Evolutionary conservation across 2,797 vertebrate genomes (phyloP), one percentile per base, ranked within the genome.

Genomic region (Molossus alvarezi): DNA sequence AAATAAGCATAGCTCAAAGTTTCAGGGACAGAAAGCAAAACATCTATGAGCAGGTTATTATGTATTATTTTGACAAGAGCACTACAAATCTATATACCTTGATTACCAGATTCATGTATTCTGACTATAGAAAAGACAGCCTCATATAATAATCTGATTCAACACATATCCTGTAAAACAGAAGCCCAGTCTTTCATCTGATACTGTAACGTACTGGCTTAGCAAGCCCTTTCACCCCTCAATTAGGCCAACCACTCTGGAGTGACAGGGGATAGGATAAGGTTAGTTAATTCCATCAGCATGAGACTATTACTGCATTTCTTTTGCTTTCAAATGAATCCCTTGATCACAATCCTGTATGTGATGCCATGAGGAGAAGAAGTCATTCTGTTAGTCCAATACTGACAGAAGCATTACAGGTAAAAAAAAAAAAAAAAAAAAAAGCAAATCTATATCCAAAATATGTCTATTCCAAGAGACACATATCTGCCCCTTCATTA

Each of bases 401-500:
- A 55, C 29, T 76, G 62, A 14, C 4, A 80, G 48, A 90, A 92
- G 37, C 18, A 48, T 87, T 79, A 13, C 3, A 90, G 21, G 9
- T 8, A 83, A 23, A 12, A 84, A 33, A 33, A 33, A 33, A 33
- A 33, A 33, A 33, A 33, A 33, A 84, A 83, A 23, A 12, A 84
- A 71, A 69, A 51, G 41, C n/a, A 92, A 88, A n/a, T 60, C 29
- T 87, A 21, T 71, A 51, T 64, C 23, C 58, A 93, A 82, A 96
- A 53, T 60, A 48, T 12, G 3, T 86, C 33, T 88, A 67, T 69
- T 93, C 6, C 25, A 95, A 75, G 41, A 69, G 69, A 58, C 41
- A 86, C 90, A 75, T 80, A 33, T 80, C 55, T 73, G 6, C 8
- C 23, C 5, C 14, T 93, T 72, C 29, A 58, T 60, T 29, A 85